Conservation (phyloP, 1,140 invertebrate species). For the Diabrotica undecimpunctata region DNA sequence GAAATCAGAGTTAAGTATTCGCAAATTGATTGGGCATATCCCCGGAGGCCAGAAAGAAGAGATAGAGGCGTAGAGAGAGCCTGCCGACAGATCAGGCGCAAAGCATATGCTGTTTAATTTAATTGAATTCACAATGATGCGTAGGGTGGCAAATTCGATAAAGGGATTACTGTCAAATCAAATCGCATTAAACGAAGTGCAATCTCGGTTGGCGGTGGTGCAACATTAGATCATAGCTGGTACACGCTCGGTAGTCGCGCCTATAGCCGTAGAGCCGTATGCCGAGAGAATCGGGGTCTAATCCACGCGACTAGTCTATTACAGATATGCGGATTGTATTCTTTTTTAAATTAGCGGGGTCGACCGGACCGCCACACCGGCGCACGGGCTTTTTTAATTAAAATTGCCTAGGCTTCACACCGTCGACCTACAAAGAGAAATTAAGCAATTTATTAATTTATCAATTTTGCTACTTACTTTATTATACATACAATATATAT, state of each 20-base stretch:
- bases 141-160: slow-evolving; percentile 48
- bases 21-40: slow-evolving; percentile 32
- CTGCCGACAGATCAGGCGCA: slow-evolving; percentile 23
- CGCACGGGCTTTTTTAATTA: too few species aligned
- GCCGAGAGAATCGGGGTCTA: slow-evolving; percentile 5
- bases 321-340: slow-evolving; percentile 16
- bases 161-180: slow-evolving; percentile 50
- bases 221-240: slow-evolving; percentile 27
- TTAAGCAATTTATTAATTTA: too few species aligned
- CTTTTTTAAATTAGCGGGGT: not conserved
- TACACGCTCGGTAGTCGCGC: too few species aligned
- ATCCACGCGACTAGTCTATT: slow-evolving; percentile 11
- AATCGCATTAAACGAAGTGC: slow-evolving; percentile 46
- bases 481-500: too few species aligned
- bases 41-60: slow-evolving; percentile 10
- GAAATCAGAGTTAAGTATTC: slow-evolving; percentile 28
- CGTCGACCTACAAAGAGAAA: too few species aligned
- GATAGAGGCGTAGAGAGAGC: slow-evolving; percentile 10
- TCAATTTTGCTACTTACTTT: too few species aligned
- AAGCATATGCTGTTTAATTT: slow-evolving; percentile 40
- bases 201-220: slow-evolving; percentile 32
- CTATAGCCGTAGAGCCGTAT: not conserved
- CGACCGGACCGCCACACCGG: not conserved
- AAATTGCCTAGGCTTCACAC: too few species aligned
- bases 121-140: slow-evolving; percentile 39